phyloP scores from a whole-genome alignment of 2,888 invertebrate genomes.

The Parasteatoda lunata region DNA sequence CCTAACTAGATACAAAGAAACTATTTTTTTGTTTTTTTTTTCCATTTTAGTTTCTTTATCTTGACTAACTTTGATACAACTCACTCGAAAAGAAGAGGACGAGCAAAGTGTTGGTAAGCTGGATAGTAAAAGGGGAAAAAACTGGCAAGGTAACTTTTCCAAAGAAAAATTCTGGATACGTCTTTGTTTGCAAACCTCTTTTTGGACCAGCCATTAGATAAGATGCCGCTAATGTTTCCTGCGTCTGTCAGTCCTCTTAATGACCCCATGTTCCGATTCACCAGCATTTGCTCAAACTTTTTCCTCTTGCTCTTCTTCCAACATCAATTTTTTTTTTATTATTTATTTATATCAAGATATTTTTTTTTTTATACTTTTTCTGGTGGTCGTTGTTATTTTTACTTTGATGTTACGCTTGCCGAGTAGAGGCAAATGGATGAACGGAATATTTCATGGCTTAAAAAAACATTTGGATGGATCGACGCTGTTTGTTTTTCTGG shows the following conservation, averaged over 20 bases:
- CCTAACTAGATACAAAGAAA: too few species aligned
- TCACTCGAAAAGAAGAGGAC: slow-evolving; percentile 4
- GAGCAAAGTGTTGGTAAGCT: not conserved
- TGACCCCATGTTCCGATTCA: slow-evolving; percentile 68
- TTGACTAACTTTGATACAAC: slow-evolving; percentile 22
- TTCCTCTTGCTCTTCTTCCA: slow-evolving; percentile 27
- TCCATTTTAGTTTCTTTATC: not conserved
- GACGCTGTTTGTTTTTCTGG: slow-evolving; percentile 65
- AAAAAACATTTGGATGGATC: slow-evolving; percentile 67
- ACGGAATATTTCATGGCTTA: slow-evolving; percentile 67
- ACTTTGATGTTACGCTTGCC: slow-evolving; percentile 47
- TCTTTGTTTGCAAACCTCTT: slow-evolving; percentile 54
- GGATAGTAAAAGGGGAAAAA: not conserved
- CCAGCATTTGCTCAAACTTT: slow-evolving; percentile 66
- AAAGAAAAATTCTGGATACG: slow-evolving; percentile 27
- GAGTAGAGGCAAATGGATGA: slow-evolving; percentile 54
- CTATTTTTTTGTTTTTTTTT: not conserved
- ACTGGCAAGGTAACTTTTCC: slow-evolving; percentile 29
- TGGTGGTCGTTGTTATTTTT: slow-evolving; percentile 1
- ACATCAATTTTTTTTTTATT: slow-evolving; percentile 8
- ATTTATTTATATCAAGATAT: slow-evolving; percentile 39
- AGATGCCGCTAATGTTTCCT: slow-evolving; percentile 68
- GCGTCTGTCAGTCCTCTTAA: slow-evolving; percentile 65
- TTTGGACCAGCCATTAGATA: slow-evolving; percentile 64
- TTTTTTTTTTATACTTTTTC: slow-evolving; percentile 30